A percentile compares a stretch with the other conserved stretches of the same genome.
These are phyloP conservation scores for Corythornis cristatus DNA, from an alignment of 2,113 vertebrate genomes.

Conservation along the genomic window DNA sequence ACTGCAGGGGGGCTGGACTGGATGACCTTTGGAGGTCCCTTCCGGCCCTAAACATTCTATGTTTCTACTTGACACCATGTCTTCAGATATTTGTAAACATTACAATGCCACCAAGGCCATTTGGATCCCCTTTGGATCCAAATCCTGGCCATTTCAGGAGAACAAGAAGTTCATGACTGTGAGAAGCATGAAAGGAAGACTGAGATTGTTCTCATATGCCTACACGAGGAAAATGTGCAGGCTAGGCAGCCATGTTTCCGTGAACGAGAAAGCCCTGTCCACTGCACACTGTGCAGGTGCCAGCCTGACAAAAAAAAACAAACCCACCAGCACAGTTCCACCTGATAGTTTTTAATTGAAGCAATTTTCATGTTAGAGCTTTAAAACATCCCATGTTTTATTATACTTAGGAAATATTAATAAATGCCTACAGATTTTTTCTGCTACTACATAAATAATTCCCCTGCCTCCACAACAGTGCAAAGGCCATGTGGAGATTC, in stretches of 20 bases:
- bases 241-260: not conserved
- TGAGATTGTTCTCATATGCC: not conserved
- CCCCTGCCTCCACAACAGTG: not conserved
- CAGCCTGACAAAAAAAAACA: not conserved
- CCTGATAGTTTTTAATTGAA: not conserved
- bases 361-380: not conserved
- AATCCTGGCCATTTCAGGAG: not conserved
- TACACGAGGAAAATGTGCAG: not conserved
- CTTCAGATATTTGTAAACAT: no score
- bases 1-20: no score
- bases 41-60: no score
- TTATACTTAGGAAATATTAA: not conserved
- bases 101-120: not conserved
- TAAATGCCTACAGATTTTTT: constrained; percentile 32
- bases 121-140: not conserved
- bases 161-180: not conserved
- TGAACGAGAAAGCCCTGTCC: not conserved
- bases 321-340: not conserved
- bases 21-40: no score
- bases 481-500: constrained; percentile 4
- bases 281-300: not conserved
- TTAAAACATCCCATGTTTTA: not conserved
- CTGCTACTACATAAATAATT: not conserved
- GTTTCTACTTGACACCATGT: no score
- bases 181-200: not conserved